A percentile compares a stretch with the other conserved stretches of the same genome.
Evolutionary conservation across 2,888 invertebrate genomes (phyloP).

Genomic region (Oscheius sp.): DNA sequence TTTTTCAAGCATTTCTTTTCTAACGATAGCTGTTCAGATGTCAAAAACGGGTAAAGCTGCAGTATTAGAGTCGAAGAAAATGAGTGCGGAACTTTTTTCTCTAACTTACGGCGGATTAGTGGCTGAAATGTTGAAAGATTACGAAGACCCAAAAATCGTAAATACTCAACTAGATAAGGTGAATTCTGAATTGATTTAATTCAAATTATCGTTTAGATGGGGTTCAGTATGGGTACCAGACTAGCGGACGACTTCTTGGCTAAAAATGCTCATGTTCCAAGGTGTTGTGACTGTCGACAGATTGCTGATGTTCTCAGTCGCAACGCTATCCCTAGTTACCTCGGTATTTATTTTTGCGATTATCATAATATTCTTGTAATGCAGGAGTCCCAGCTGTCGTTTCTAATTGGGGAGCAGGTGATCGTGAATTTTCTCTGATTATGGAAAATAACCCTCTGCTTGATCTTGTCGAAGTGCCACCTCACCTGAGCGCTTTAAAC

Average conservation of each 20-base stretch:
- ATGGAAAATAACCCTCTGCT: conserved; percentile 92
- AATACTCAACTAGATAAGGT: conserved; percentile 88
- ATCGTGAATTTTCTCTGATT: conserved; percentile 89
- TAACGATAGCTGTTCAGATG: conserved; percentile 38
- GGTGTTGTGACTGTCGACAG: conserved; percentile 94
- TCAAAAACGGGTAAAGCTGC: conserved; percentile 50
- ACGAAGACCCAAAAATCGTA: conserved; percentile 95
- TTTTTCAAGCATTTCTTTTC: background rate
- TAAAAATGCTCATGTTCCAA: conserved; percentile 84
- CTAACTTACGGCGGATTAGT: conserved; percentile 97
- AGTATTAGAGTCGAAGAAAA: conserved; percentile 58
- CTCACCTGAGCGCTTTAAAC: conserved; percentile 73
- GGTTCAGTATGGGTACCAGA: conserved; percentile 97
- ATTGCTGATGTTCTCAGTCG: conserved; percentile 81
- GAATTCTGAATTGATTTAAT: background rate
- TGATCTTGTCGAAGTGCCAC: conserved; percentile 77
- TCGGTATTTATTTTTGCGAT: conserved; percentile 47
- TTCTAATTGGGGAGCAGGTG: conserved; percentile 87
- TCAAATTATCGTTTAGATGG: conserved; percentile 76
- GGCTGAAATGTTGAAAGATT: conserved; percentile 94
- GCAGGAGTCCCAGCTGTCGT: conserved; percentile 88
- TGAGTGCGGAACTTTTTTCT: conserved; percentile 84
- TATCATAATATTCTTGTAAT: background rate
- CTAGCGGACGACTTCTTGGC: conserved; percentile 97
- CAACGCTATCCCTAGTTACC: conserved; percentile 83